Percentiles rank a stretch among this genome's conserved stretches.
Evolutionary conservation across 2,113 vertebrate species (phyloP).

Genomic region (Hippocampus comes): DNA sequence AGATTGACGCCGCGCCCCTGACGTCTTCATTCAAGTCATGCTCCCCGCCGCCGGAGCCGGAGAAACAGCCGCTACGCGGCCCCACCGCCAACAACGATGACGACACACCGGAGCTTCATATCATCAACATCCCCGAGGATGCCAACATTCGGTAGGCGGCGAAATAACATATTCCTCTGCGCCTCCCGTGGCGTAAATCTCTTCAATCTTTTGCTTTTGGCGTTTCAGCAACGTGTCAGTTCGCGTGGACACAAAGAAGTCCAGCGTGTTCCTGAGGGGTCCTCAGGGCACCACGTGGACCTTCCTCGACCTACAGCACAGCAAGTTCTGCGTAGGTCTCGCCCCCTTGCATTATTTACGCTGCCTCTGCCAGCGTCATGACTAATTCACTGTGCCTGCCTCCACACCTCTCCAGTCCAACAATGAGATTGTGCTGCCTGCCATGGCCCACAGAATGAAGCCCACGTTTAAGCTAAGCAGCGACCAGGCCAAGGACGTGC

Average conservation of each 20-base stretch:
- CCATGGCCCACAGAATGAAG: rapidly evolving
- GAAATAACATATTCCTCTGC: background rate
- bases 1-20: rapidly evolving
- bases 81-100: background rate
- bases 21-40: constrained; percentile 42
- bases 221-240: constrained; percentile 63
- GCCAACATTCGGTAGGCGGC: constrained; percentile 51
- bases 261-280: constrained; percentile 62
- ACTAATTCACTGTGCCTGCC: constrained; percentile 5
- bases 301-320: constrained; percentile 14
- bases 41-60: constrained; percentile 5
- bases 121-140: constrained; percentile 71
- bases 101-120: constrained; percentile 50
- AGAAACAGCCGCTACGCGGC: background rate
- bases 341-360: background rate
- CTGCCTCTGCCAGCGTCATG: background rate
- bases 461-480: rapidly evolving
- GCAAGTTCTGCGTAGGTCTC: constrained; percentile 44
- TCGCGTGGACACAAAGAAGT: constrained; percentile 4
- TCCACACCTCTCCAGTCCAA: constrained; percentile 58
- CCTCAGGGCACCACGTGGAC: constrained; percentile 68
- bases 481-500: constrained; percentile 53
- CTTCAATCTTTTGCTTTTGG: background rate
- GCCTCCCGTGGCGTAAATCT: background rate
- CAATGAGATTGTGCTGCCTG: constrained; percentile 47